Conservation (phyloP, 1,140 invertebrate genomes). For the Heliconius hewitsoni region DNA sequence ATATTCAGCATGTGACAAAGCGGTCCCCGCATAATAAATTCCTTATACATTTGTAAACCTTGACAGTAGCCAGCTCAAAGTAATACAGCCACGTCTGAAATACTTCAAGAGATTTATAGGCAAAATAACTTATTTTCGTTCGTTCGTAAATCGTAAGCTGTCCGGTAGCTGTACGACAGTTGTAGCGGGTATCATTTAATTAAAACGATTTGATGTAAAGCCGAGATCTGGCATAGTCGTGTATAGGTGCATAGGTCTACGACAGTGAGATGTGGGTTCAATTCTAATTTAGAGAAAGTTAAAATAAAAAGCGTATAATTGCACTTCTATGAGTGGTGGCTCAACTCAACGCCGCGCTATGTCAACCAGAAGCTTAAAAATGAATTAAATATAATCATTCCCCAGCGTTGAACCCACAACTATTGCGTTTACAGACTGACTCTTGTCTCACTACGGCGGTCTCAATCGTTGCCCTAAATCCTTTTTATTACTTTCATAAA, state of each 20-base stretch:
- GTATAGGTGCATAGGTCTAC: too few species aligned
- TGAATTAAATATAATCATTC: too few species aligned
- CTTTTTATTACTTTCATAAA: too few species aligned
- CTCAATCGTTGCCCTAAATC: too few species aligned
- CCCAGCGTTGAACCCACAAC: too few species aligned
- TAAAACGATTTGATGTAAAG: not conserved
- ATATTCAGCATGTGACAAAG: not conserved
- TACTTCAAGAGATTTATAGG: not conserved
- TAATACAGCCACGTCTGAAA: not conserved
- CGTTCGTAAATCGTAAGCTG: constrained; percentile 12
- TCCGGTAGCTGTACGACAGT: not conserved
- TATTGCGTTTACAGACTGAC: too few species aligned
- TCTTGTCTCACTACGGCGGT: too few species aligned
- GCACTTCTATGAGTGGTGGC: too few species aligned
- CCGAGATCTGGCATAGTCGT: not conserved
- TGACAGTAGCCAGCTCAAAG: constrained; percentile 6
- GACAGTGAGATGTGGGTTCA: not conserved
- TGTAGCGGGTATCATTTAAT: constrained; percentile 1
- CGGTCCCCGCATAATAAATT: not conserved
- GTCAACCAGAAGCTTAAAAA: too few species aligned
- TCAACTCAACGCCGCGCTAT: too few species aligned
- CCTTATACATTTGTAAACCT: constrained; percentile 9
- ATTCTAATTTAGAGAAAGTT: not conserved
- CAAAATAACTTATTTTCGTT: constrained; percentile 3
- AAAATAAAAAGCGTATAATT: not conserved